Base-by-base conservation (phyloP, 1,140 invertebrate genomes). In the Forficula auricularia region DNA sequence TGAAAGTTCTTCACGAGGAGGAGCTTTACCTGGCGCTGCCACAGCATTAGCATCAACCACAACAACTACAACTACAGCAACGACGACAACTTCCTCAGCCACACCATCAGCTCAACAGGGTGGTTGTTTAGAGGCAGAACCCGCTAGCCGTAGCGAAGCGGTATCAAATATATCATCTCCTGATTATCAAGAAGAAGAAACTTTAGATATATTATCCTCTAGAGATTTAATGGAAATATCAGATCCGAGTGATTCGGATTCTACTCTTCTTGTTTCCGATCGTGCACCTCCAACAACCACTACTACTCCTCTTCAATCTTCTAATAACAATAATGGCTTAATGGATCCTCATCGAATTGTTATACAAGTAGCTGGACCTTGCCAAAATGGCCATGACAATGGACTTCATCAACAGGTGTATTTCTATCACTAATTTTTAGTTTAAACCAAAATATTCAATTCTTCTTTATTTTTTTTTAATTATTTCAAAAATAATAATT, bases 91-190 rank as follows among this genome's bases (percentile, higher is more conserved):
- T 54, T 58, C 13, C 54, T 62, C 18, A 66, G 64, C 41, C 73
- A 73, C 41, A 73, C 78, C 56, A 68, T 72, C 56, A 81, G 78
- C 54, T 69, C 79, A 48, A 22, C 22, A 44, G 38, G 22, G 22
- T 10, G 22, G 22, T 27, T 27, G 22, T 27, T 27, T 27, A 27
- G 22, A 27, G 22, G 22, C 22, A 27, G 22, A 27, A 27, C 22
- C 22, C 4, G 22, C 22, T 27, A 27, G 22, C 10, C 22, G 22
- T 6, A 80, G 79, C 20, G 79, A 83, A 63, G 82, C 79, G 8
- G 75, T 85, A 51, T 84, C 81, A 46, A 85, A 85, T 63, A 84
- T 86, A 61, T 82, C 79, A 48, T 84, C 80, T 65, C 82, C 81
- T 22, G 82, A 85, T 60, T 85, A 82, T 61, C 80, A 82, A 62